Evolutionary conservation across 1,140 invertebrate genomes (phyloP), one percentile per base, ranked within the genome.

Genomic region (Littorina saxatilis): DNA sequence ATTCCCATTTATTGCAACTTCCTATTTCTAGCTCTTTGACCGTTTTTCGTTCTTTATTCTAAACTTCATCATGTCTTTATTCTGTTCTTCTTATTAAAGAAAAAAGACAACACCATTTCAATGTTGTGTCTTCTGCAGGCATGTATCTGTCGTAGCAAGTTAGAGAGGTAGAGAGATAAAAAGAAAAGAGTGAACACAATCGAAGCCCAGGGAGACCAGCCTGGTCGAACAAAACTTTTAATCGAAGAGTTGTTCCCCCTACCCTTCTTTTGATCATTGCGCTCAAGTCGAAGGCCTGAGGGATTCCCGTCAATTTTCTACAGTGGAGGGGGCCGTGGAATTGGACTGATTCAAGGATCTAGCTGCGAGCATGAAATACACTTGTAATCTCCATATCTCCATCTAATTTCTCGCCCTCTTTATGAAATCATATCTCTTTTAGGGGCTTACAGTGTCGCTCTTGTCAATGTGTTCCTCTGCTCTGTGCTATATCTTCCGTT

Each of bases 351-450:
- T 13, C 37, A 66, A 1, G 66, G 66, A 68, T 68, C 66, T 39
- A 39, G 27, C 66, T 20, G 66, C 32, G 35, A 68, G 32, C 66
- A 68, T 68, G 66, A 39, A 68, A 68, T 40, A 68, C 66, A 68
- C 66, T 68, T 32, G 35, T 68, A 68, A 68, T 68, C 66, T 68
- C 66, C 66, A 68, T 68, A 68, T 40, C 66, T 39, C 15, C 35
- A 32, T 68, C 35, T 68, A 68, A 68, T 68, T 68, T 68, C 35
- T 68, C 17, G 35, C 66, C 23, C 66, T 68, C 66, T 40, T 68
- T 68, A 68, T 68, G 66, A 68, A 68, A 68, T 68, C 66, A 68
- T 68, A 68, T 68, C 66, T 68, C 66, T 68, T 68, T 68, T 68
- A 68, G 66, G 35, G 66, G 66, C 4, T 68, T 68, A 37, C 23